Evolutionary conservation across 2,888 invertebrate species (phyloP).

Genomic region (Nomada goodeniana): DNA sequence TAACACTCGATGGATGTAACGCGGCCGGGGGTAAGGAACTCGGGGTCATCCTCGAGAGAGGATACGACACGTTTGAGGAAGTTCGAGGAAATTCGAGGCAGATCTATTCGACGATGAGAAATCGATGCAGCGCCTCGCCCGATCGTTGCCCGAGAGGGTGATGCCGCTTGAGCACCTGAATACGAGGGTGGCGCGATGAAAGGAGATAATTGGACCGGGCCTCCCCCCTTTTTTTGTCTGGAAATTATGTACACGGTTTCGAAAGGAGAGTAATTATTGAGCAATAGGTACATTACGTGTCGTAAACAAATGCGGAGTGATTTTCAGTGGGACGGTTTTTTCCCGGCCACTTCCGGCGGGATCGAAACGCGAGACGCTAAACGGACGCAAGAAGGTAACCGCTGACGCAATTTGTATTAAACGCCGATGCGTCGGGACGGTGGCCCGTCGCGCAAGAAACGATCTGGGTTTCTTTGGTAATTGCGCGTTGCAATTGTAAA

Average conservation of each 20-base stretch:
- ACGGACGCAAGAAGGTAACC: not conserved
- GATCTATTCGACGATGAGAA: not conserved
- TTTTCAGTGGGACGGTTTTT: not conserved
- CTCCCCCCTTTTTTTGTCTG: not conserved
- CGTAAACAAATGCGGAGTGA: not conserved
- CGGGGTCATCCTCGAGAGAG: slow-evolving; percentile 64
- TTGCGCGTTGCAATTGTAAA: slow-evolving; percentile 42
- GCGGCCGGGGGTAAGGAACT: slow-evolving; percentile 72
- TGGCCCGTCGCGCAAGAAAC: slow-evolving; percentile 38
- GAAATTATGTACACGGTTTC: not conserved
- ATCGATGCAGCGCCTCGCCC: not conserved
- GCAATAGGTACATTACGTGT: not conserved
- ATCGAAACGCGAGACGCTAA: not conserved
- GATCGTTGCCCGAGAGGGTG: not conserved
- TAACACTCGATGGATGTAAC: slow-evolving; percentile 22
- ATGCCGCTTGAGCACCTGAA: no score
- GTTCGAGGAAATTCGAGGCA: slow-evolving; percentile 17
- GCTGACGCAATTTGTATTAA: slow-evolving; percentile 42
- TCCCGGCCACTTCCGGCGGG: slow-evolving; percentile 1
- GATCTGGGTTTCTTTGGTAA: slow-evolving; percentile 51
- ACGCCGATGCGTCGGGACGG: slow-evolving; percentile 30
- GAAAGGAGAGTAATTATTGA: not conserved
- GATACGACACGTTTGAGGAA: slow-evolving; percentile 25
- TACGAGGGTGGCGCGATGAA: no score
- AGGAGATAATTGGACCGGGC: no score